These are phyloP conservation scores for Rapana venosa DNA, from an alignment of 2,888 invertebrate genomes.

Conservation along the genomic window DNA sequence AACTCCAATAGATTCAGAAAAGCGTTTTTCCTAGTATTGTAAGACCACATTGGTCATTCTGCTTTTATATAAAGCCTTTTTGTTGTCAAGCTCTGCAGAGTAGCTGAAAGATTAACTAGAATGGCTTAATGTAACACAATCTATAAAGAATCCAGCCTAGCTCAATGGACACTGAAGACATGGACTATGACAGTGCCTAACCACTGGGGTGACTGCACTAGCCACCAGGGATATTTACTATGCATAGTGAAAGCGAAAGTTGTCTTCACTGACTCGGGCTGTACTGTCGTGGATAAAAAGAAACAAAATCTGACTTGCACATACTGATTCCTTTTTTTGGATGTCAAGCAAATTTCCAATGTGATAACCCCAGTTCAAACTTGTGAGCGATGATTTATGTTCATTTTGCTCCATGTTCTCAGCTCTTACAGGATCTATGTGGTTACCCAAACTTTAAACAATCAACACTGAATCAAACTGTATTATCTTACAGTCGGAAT, in stretches of 20 bases:
- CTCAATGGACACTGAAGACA: constrained; percentile 1
- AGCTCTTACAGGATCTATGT: background rate
- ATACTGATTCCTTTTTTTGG: background rate
- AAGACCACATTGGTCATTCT: background rate
- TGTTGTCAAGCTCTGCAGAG: background rate
- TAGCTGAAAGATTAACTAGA: background rate
- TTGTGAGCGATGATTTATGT: background rate
- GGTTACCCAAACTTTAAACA: background rate
- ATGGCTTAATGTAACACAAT: background rate
- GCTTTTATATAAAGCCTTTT: too few relatives aligned
- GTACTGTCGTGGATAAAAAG: background rate
- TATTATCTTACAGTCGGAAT: too few relatives aligned
- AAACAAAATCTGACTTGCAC: background rate
- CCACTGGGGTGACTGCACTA: background rate
- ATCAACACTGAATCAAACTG: too few relatives aligned
- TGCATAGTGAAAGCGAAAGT: constrained; percentile 16
- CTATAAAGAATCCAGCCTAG: background rate
- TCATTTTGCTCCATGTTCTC: background rate
- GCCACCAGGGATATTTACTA: background rate
- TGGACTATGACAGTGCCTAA: background rate
- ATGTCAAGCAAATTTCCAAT: background rate
- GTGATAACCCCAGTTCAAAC: background rate
- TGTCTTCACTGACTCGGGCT: background rate
- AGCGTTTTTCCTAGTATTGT: background rate
- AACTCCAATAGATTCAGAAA: background rate